Conservation (phyloP, 2,113 vertebrate species). For the Tyrannus savana region DNA sequence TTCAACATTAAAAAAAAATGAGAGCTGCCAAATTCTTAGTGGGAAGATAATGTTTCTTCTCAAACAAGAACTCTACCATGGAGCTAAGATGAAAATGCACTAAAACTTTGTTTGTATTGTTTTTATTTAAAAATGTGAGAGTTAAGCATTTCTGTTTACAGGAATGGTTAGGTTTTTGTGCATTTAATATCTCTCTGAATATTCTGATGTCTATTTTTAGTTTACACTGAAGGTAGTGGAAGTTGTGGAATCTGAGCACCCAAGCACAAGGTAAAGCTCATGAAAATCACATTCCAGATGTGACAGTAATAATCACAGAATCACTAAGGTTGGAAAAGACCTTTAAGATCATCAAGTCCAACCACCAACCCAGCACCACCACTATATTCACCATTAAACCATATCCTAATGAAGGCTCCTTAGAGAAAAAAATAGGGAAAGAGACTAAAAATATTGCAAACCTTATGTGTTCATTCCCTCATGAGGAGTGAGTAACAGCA, state of each 20-base stretch:
- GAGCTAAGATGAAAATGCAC: neutral
- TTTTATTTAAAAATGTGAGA: neutral
- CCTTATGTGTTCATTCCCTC: neutral
- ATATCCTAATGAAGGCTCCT: neutral
- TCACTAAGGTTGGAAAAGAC: neutral
- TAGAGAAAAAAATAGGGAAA: neutral
- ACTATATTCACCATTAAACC: neutral
- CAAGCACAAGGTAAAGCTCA: neutral
- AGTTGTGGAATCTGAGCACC: neutral
- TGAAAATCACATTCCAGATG: neutral
- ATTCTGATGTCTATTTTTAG: neutral
- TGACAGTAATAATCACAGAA: neutral
- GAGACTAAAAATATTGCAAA: neutral
- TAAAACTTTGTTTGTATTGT: neutral
- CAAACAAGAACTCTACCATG: neutral
- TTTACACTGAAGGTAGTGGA: neutral
- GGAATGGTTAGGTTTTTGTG: neutral
- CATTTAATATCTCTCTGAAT: neutral
- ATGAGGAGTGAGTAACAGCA: accelerated
- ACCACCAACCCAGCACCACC: neutral
- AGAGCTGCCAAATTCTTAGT: neutral
- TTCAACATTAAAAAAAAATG: neutral
- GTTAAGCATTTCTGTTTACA: neutral
- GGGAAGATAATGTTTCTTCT: neutral
- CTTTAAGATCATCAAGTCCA: neutral